Conservation (phyloP, 2,113 vertebrate genomes). For the Symphodus melops region DNA sequence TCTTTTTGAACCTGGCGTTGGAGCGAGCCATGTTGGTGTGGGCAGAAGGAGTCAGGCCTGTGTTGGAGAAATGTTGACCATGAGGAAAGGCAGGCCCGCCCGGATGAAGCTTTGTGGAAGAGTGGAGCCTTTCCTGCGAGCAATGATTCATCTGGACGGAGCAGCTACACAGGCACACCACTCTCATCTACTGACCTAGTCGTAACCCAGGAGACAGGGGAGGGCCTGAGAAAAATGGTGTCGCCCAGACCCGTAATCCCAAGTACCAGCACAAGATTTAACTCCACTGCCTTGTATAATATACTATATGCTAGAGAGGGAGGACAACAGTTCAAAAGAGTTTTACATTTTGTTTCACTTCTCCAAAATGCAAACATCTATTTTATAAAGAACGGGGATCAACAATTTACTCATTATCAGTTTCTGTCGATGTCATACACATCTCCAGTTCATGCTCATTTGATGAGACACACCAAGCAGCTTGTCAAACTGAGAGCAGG, state of each 20-base stretch:
- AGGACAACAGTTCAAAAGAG: conserved; percentile 72
- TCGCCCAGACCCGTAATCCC: conserved; percentile 73
- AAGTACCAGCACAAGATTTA: conserved; percentile 70
- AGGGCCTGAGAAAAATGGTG: conserved; percentile 79
- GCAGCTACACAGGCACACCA: conserved; percentile 74
- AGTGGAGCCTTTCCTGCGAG: conserved; percentile 75
- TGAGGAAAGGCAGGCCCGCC: conserved; percentile 83
- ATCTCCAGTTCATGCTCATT: conserved; percentile 10
- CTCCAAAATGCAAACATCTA: conserved; percentile 39
- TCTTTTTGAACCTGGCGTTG: conserved; percentile 73
- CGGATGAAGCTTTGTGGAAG: conserved; percentile 68
- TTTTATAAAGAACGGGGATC: conserved; percentile 45
- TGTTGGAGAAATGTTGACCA: conserved; percentile 64
- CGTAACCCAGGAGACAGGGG: conserved; percentile 77
- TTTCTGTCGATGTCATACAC: conserved; percentile 32
- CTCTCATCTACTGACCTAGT: conserved; percentile 75
- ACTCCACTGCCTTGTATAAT: conserved; percentile 66
- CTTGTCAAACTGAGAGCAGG: conserved; percentile 42
- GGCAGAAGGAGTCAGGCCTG: conserved; percentile 60
- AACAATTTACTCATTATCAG: conserved; percentile 49
- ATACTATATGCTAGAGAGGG: conserved; percentile 48
- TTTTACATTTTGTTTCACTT: conserved; percentile 53
- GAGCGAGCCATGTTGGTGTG: conserved; percentile 54
- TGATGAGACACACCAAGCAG: conserved; percentile 40
- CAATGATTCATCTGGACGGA: conserved; percentile 77